These are phyloP conservation scores for Vireo griseus DNA, from an alignment of 2,797 vertebrate genomes.

Conservation along the genomic window DNA sequence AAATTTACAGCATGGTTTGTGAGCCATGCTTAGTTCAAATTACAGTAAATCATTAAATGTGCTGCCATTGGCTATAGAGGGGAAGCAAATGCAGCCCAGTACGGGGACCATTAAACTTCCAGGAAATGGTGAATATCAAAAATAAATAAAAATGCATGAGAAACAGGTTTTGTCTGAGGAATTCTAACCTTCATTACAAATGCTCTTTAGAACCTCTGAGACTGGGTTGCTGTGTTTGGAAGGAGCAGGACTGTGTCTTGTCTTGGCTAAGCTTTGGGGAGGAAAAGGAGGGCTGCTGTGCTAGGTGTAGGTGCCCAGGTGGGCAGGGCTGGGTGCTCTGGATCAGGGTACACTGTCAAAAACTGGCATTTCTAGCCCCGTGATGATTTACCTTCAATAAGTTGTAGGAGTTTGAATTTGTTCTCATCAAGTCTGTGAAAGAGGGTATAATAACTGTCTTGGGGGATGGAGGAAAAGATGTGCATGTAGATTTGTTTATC, in stretches of 20 bases:
- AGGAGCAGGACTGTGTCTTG: background rate
- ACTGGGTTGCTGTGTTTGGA: background rate
- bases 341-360: background rate
- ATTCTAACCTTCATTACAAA: background rate
- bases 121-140: background rate
- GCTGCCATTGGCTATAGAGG: background rate
- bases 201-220: background rate
- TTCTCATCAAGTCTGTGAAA: background rate
- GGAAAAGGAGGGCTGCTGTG: background rate
- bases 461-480: background rate
- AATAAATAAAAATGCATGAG: background rate
- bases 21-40: constrained; percentile 1
- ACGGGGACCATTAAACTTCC: background rate
- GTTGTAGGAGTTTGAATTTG: background rate
- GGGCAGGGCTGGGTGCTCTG: background rate
- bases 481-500: background rate
- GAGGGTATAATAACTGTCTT: background rate
- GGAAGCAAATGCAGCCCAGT: background rate
- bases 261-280: background rate
- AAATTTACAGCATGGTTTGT: constrained; percentile 1
- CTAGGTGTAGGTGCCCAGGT: accelerated
- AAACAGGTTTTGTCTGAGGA: background rate
- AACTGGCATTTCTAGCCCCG: background rate
- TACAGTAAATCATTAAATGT: background rate
- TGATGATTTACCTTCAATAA: background rate